Percentiles rank a stretch among this genome's conserved stretches.
These are phyloP conservation scores for Brachionus calyciflorus DNA, from an alignment of 1,140 invertebrate species.

Conservation along the genomic window DNA sequence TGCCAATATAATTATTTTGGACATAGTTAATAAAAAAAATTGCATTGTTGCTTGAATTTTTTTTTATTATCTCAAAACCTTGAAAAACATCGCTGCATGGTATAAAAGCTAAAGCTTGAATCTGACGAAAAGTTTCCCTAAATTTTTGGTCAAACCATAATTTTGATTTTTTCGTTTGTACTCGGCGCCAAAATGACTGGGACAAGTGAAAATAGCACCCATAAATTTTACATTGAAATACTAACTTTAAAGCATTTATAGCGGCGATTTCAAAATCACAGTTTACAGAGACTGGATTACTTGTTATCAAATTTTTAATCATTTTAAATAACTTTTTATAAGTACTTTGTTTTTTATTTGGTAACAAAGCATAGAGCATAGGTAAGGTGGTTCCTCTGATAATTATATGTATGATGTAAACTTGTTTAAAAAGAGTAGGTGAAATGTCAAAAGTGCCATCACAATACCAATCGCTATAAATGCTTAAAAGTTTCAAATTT, in stretches of 20 bases:
- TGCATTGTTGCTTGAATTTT: not conserved
- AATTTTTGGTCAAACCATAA: not conserved
- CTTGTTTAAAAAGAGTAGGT: conserved; percentile 6
- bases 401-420: not conserved
- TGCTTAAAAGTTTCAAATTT: not conserved
- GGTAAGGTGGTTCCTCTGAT: not conserved
- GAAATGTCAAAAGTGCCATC: not conserved
- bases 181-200: conserved; percentile 3
- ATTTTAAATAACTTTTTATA: conserved; percentile 1
- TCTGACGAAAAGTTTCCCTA: not conserved
- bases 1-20: not conserved
- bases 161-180: conserved; percentile 5
- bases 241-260: not conserved
- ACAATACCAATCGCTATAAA: not conserved
- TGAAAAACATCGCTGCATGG: not conserved
- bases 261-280: not conserved
- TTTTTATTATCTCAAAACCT: not conserved
- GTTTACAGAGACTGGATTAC: not conserved
- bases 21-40: not conserved
- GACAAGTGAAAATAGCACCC: conserved; percentile 2
- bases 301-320: not conserved
- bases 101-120: conserved; percentile 9
- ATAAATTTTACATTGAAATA: conserved; percentile 6
- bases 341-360: not conserved
- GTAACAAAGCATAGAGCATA: not conserved